Evolutionary conservation across 37 sponge, comb jelly and placozoan genomes (phyloP), one percentile per base, ranked within the genome.

Genomic region (Theonella swinhoei): DNA sequence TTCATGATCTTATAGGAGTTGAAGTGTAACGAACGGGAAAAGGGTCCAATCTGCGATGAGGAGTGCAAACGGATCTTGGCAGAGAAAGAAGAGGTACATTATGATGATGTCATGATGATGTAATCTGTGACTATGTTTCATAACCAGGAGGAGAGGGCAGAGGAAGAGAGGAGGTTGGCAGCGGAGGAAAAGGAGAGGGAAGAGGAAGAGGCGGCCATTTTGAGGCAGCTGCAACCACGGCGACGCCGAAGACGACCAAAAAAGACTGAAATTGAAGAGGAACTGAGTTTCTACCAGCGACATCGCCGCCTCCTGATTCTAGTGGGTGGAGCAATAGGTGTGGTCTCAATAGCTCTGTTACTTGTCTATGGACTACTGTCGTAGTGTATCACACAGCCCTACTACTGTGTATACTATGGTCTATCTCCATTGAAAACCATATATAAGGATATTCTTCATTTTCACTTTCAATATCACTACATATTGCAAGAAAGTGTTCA

Each of bases 1-100:
- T n/a, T n/a, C n/a, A n/a, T n/a, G n/a, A n/a, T 4, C 58, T 32
- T 64, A 19, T 43, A 91, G 92, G 92, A 87, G 35, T 60, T 54
- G 19, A 87, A 72, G 28, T 91, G 92, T 34, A 47, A 62, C 66
- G 80, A 87, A 62, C 33, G 40, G 37, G 64, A 66, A 9, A 88
- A 74, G 19, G 54, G 0, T 20, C 40, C 77, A 47, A 37, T 23
- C 20, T 91, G 92, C 64, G 83, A 83, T 41, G 59, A 79, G 17
- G 92, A 91, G 34, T 91, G 92, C 41, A 0, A n/a, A 34, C 76
- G 60, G 30, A 70, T 77, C 23, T 25, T 40, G 31, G 23, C 28
- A 35, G 68, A 82, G 68, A 62, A 82, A 43, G 22, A 65, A 67
- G 71, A 87, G 88, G 88, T 87, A 39, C 54, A 47, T 47, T 17